Evolutionary conservation across 2,888 invertebrate species (phyloP), one percentile per base, ranked within the genome.

Genomic region (Caenorhabditis imperialis): DNA sequence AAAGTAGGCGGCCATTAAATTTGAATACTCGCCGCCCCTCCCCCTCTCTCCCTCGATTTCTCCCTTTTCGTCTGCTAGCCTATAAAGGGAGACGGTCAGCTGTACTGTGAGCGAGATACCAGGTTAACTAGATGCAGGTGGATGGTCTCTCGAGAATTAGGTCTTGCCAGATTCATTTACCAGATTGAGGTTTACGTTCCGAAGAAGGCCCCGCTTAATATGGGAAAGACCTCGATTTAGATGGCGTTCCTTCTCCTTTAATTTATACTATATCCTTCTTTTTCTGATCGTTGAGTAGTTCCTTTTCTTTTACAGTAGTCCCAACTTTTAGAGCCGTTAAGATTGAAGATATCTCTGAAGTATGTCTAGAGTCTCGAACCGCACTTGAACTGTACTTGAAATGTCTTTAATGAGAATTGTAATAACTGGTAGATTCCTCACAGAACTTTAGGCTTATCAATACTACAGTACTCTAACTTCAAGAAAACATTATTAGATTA

Each of bases 91-190:
- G n/a, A 37, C 42, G 53, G 67, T 51, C 67, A 67, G 57, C 67
- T 67, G 67, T 57, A 47, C 51, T 50, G 37, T 38, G 38, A 33
- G 27, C 40, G 60, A 45, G 22, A 23, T 33, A 33, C 42, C 38
- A 54, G 65, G 65, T 65, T 65, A 65, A 55, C 55, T 55, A 65
- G 65, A 55, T 65, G 65, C 65, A 65, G 55, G 51, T 61, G 61
- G 40, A 22, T 35, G 18, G 8, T 22, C 7, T 27, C 12, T 42
- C 20, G 47, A 18, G 25, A 54, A 63, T 54, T 54, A 63, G 63
- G 48, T 37, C 20, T 50, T 6, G 18, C 18, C 14, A 50, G 55
- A 65, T 65, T 65, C 65, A 50, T 47, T 65, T 48, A 48, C 55
- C 20, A 55, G 55, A 65, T 65, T 35, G 55, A 51, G 38, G 23